Conservation (phyloP, 2,888 invertebrate genomes). For the Lottia gigantea region DNA sequence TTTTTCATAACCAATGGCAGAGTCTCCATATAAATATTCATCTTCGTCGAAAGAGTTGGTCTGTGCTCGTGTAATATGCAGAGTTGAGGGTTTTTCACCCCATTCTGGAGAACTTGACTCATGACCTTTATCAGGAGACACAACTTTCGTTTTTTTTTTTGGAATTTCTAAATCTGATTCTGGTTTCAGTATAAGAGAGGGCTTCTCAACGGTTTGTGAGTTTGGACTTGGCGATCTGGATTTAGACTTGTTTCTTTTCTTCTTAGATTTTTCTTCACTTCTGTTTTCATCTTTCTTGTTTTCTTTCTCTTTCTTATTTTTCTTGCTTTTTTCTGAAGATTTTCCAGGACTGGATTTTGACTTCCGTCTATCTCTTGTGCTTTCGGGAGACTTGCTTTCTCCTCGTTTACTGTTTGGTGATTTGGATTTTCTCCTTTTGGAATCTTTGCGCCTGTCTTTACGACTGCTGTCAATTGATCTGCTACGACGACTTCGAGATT, state of each 20-base stretch:
- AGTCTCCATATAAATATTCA: constrained; percentile 17
- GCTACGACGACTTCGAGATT: neutral
- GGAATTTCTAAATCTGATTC: too few relatives aligned
- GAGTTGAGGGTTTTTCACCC: neutral
- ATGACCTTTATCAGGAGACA: neutral
- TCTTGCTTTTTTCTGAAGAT: too few relatives aligned
- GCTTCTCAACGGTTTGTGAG: too few relatives aligned
- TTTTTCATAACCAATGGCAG: constrained; percentile 1
- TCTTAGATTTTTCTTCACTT: too few relatives aligned
- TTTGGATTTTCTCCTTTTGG: neutral
- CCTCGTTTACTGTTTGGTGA: neutral
- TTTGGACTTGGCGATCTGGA: too few relatives aligned
- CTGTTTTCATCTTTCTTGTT: too few relatives aligned
- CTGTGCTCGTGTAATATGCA: neutral
- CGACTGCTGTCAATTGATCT: neutral
- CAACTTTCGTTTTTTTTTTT: neutral
- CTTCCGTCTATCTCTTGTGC: neutral
- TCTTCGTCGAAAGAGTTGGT: constrained; percentile 19
- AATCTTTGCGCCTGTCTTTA: too few relatives aligned
- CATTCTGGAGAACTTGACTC: neutral
- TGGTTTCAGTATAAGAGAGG: too few relatives aligned
- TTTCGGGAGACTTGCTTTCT: neutral
- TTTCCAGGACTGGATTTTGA: too few relatives aligned
- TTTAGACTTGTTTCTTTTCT: too few relatives aligned
- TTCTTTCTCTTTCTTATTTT: too few relatives aligned